phyloP scores from a whole-genome alignment of 2,888 invertebrate genomes.

The Maniola hyperantus region DNA sequence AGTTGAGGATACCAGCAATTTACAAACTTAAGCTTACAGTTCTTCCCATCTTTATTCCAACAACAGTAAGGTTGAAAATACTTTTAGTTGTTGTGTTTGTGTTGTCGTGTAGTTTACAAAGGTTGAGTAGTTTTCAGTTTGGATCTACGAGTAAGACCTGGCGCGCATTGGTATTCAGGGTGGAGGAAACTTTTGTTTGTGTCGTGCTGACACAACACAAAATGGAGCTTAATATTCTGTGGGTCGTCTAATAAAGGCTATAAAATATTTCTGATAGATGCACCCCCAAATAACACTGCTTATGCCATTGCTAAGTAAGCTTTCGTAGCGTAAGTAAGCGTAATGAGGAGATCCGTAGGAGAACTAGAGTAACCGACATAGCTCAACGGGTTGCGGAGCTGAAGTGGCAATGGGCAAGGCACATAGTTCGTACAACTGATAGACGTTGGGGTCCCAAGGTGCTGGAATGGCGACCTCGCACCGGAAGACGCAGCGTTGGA shows the following conservation, averaged over 20 bases:
- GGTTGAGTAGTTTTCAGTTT: conserved; percentile 15
- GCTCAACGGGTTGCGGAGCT: too few relatives aligned
- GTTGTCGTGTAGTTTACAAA: conserved; percentile 15
- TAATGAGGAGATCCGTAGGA: too few relatives aligned
- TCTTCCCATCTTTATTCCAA: neutral
- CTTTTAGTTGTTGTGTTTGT: neutral
- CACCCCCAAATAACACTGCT: neutral
- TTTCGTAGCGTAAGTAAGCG: too few relatives aligned
- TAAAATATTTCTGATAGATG: neutral
- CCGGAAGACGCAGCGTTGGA: too few relatives aligned
- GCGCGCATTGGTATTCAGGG: neutral
- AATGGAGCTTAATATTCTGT: neutral
- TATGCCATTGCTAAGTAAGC: neutral
- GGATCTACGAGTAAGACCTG: conserved; percentile 8
- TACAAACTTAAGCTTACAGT: conserved; percentile 7
- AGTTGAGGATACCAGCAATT: conserved; percentile 20
- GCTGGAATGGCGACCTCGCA: too few relatives aligned
- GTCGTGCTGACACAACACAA: neutral
- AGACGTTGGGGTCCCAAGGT: too few relatives aligned
- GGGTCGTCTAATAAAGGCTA: neutral
- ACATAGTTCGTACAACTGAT: too few relatives aligned
- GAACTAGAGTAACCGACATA: too few relatives aligned
- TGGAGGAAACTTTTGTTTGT: conserved; percentile 5
- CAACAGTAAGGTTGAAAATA: neutral
- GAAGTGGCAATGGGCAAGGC: too few relatives aligned